Base-by-base conservation (phyloP, 2,113 vertebrate species). In the Xiphias gladius region DNA sequence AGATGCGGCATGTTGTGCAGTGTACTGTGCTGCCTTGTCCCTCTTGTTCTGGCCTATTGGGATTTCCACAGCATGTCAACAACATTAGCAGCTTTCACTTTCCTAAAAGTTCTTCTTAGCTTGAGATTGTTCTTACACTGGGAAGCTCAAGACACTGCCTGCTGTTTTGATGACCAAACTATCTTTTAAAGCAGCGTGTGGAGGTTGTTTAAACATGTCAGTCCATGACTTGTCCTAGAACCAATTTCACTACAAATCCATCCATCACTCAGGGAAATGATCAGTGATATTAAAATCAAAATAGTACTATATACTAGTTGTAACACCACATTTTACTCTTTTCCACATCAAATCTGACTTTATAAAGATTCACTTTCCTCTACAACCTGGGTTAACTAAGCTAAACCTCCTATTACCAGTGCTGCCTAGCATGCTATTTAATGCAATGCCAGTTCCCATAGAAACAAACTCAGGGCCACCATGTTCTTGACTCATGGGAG, bases 391-490 rank as follows among this genome's bases (percentile, higher is more conserved):
- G 57, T 73, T 30, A 62, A 39, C 28, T 14, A 72, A 39, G 19
- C 7, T 50, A 64, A 79, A 76, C 57, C 66, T 52, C 20, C 28
- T 8, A 7, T 77, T 77, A 52, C 72, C 58, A 12, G 26, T 39
- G 66, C 26, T 59, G 26, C 52, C n/a, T 46, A 55, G 30, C 55
- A 57, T 71, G 71, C 20, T n/a, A 48, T 61, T n/a, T n/a, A n/a
- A n/a, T 79, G 74, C 72, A 50, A 4, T 52, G 35, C 3, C 46
- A 2, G 84, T 91, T 88, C 12, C 88, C 80, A 88, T 91, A 77
- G 89, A 86, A 89, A 89, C 87, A 73, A 62, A 82, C 59, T 67
- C 55, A 0, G 32, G 58, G 68, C 39, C 77, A 41, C 78, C 54
- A 62, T 61, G 63, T 64, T 73, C 72, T 86, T 24, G 46, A 73